Evolutionary conservation across 2,113 vertebrate genomes (phyloP), one percentile per base, ranked within the genome.

Genomic region (Talpa occidentalis): DNA sequence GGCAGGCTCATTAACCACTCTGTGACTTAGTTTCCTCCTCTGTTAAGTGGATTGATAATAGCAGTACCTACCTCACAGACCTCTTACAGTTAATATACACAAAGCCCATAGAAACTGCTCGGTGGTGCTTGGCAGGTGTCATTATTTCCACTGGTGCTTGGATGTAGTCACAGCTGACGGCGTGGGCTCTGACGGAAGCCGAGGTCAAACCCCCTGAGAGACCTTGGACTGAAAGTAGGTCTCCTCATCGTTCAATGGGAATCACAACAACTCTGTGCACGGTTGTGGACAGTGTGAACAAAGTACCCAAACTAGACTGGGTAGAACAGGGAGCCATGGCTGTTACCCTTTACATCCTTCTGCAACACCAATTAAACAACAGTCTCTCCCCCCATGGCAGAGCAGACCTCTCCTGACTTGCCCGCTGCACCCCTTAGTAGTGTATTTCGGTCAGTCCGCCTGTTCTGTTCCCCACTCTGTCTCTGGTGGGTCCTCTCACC

Each of bases 121-220:
- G 11, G 15, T 11, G 60, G 35, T 10, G 0, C 0, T 24, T 2
- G 0, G 2, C 35, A 6, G 24, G 5, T 10, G 10, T 16, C 10
- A 15, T 44, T 42, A 16, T 2, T 24, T 28, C 30, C 0, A 0
- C 2, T 26, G 32, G 10, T 10, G 0, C 47, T 35, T 78, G 30
- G 7, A 12, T 40, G 30, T 69, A 35, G 12, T 73, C 47, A 3
- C 42, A 59, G 66, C 35, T 30, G 60, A 12, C 5, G 42, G 16
- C 44, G 21, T 49, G 11, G n/a, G 19, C 26, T 93, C 82, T 64
- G 28, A 77, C 62, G 37, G 44, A 32, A 49, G 26, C 30, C 24
- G 26, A 44, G 22, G 70, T 83, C 86, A 91, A 47, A 80, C 54
- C 49, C 60, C 52, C 56, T 52, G 14, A 59, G 59, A 79, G 9